phyloP scores from a whole-genome alignment of 2,113 vertebrate species.

The Myocastor coypus region DNA sequence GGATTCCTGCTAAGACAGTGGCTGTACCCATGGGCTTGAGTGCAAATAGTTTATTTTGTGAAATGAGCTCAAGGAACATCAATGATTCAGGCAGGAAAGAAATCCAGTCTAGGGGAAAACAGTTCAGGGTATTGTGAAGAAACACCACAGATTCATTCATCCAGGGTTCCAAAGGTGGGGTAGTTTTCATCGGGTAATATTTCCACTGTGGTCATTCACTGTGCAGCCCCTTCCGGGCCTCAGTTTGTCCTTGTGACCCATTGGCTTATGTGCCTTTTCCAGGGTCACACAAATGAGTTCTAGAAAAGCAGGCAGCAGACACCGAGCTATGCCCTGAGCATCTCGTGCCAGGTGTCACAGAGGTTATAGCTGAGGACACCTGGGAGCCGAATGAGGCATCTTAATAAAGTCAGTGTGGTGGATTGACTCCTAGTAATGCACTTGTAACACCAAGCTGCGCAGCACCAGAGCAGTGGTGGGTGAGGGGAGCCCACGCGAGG shows the following conservation, averaged over 20 bases:
- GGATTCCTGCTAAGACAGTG: accelerated
- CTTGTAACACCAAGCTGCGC: too few relatives aligned
- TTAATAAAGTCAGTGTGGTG: background rate
- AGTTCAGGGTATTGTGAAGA: accelerated
- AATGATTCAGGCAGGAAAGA: background rate
- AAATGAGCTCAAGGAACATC: background rate
- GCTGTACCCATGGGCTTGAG: background rate
- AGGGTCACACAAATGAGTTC: background rate
- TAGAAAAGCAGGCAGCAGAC: background rate
- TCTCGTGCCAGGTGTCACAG: background rate
- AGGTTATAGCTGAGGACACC: background rate
- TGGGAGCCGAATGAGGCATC: background rate
- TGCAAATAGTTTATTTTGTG: background rate
- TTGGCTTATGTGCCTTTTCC: background rate
- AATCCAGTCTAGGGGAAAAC: accelerated
- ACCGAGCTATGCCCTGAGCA: too few relatives aligned
- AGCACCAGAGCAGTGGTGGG: too few relatives aligned
- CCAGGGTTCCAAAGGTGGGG: accelerated
- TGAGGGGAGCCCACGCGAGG: too few relatives aligned
- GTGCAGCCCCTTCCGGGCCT: accelerated
- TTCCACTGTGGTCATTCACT: background rate
- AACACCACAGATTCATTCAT: accelerated
- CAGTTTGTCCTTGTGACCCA: background rate
- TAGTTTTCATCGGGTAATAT: background rate
- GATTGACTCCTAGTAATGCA: too few relatives aligned